These are phyloP conservation scores for Nemotelus nigrinus DNA, from an alignment of 2,888 invertebrate species.

Conservation along the genomic window DNA sequence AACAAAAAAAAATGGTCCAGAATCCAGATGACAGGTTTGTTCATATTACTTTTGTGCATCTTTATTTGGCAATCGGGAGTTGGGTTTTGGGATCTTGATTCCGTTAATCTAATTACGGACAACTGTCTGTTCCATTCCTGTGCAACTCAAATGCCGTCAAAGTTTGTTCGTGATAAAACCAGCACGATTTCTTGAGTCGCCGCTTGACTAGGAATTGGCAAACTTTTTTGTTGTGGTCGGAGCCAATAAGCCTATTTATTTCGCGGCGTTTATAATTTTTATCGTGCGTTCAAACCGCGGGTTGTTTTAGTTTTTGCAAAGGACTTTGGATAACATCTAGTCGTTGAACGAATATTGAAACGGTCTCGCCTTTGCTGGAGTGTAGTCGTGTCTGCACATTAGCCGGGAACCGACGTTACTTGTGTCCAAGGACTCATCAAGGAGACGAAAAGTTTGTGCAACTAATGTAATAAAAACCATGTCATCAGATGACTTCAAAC, in stretches of 20 bases:
- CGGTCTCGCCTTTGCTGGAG: too few species aligned
- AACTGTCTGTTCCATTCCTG: too few species aligned
- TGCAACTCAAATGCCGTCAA: background rate
- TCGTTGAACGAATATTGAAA: too few species aligned
- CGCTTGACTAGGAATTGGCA: slow-evolving; percentile 28
- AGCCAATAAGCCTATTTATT: slow-evolving; percentile 6
- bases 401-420: too few species aligned
- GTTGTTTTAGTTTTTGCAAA: background rate
- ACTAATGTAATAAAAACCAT: background rate
- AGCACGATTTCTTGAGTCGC: background rate
- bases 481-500: slow-evolving; percentile 4
- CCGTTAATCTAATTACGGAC: too few species aligned
- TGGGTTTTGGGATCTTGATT: too few species aligned
- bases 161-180: background rate
- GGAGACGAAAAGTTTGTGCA: background rate
- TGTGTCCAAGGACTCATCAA: slow-evolving; percentile 10
- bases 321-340: too few species aligned
- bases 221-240: slow-evolving; percentile 28
- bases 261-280: background rate
- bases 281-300: background rate
- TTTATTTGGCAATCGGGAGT: too few species aligned
- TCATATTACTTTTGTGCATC: background rate
- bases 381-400: too few species aligned
- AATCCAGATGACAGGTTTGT: slow-evolving; percentile 49
- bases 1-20: slow-evolving; percentile 49